Evolutionary conservation across 2,113 vertebrate genomes (phyloP).

Genomic region (Sylvilagus bachmani): DNA sequence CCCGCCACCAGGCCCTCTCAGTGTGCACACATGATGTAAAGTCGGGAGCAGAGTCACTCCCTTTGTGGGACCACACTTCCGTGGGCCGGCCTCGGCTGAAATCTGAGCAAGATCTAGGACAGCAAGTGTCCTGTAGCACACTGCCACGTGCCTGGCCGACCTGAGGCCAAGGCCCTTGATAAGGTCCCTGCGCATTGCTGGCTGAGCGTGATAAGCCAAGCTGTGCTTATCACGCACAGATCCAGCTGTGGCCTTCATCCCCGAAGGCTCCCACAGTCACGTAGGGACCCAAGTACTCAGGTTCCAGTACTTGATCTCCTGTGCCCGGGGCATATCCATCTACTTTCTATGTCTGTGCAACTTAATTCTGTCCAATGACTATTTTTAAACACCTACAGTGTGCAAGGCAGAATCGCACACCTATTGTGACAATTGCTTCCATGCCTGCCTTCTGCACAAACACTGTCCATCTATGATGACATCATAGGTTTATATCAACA

Average conservation of each 20-base stretch:
- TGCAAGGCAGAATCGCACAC: neutral
- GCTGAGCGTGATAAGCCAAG: neutral
- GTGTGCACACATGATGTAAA: neutral
- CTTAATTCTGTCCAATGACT: neutral
- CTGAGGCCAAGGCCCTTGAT: neutral
- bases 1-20: neutral
- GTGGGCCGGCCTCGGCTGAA: neutral
- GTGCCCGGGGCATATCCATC: neutral
- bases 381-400: neutral
- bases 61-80: neutral
- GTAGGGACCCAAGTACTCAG: rapidly evolving
- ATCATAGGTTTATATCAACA: neutral
- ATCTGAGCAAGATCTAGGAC: neutral
- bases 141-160: neutral
- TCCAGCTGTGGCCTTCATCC: neutral
- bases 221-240: neutral
- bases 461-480: neutral
- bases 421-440: neutral
- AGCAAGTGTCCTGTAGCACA: neutral
- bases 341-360: neutral
- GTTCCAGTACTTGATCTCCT: neutral
- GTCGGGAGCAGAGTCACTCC: neutral
- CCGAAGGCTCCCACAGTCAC: neutral
- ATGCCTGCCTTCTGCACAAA: neutral
- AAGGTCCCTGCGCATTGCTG: neutral